These are phyloP conservation scores for Leptopterna dolabrata DNA, from an alignment of 2,888 invertebrate genomes.

Conservation along the genomic window DNA sequence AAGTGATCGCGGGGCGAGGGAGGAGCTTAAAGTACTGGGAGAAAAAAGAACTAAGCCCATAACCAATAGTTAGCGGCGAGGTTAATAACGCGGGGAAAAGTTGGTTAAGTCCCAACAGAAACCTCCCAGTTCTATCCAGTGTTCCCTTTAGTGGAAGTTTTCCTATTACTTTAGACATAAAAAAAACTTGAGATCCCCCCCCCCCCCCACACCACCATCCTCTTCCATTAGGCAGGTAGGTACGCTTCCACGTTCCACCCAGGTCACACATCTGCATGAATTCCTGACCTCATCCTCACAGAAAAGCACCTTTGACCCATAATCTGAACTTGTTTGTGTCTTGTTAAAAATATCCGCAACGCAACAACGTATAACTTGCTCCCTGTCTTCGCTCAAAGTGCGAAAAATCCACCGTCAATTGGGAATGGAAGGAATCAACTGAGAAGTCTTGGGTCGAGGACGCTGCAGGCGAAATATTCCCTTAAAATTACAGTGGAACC, in stretches of 20 bases:
- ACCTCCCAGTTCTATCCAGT: not conserved
- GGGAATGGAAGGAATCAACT: too few species aligned
- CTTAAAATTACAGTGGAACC: too few species aligned
- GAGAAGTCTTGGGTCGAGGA: too few species aligned
- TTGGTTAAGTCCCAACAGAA: not conserved
- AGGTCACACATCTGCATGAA: not conserved
- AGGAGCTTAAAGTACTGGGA: not conserved
- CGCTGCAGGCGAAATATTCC: too few species aligned
- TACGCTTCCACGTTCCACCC: too few species aligned
- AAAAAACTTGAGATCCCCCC: not conserved
- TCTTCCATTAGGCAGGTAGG: not conserved
- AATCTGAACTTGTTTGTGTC: not conserved
- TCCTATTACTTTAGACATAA: constrained; percentile 1
- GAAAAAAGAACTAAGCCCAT: not conserved
- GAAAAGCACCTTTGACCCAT: not conserved
- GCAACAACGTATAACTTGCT: too few species aligned
- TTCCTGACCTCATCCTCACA: not conserved
- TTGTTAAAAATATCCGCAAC: too few species aligned
- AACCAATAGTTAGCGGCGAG: constrained; percentile 32
- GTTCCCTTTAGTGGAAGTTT: not conserved
- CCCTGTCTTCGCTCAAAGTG: too few species aligned
- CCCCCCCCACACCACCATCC: not conserved
- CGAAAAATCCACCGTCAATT: too few species aligned
- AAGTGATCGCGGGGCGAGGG: not conserved
- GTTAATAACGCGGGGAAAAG: constrained; percentile 29